Base-by-base conservation (phyloP, 2,797 vertebrate species). In the Cephalopachus bancanus region DNA sequence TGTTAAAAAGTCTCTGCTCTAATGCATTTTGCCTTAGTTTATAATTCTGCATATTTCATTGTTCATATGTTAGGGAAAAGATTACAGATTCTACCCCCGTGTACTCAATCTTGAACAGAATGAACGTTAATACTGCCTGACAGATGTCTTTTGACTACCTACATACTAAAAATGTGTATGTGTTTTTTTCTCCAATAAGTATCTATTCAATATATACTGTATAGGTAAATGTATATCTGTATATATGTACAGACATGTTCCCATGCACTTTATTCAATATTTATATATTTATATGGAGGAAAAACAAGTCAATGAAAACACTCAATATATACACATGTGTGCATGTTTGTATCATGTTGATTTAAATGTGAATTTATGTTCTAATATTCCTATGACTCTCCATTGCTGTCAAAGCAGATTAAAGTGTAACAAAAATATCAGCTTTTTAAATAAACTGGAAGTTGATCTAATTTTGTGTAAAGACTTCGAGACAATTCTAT, bases 311-410 rank as follows among this genome's bases (percentile, higher is more conserved):
- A 59, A n/a, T 72, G 76, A 93, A 96, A 96, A 95, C 51, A 72
- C 37, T 94, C 83, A 84, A 83, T 97, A 97, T 98, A 97, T 97
- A 98, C 30, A 96, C 75, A 87, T 22, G 55, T 93, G 89, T 98
- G 97, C 97, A 98, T 67, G 10, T 81, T 97, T 97, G 97, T 97
- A 97, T 98, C 97, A 98, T 98, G 97, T 98, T 95, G 26, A 87
- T 96, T 97, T 98, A 85, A 97, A 97, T 98, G 98, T 98, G 97
- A 98, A 98, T 98, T 57, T 59, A 72, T 98, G 95, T 97, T 98
- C 93, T 88, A 87, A 97, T 60, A 92, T 97, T 98, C 97, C 96
- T 96, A 95, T 97, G 97, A 98, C 94, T 95, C 96, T 20, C 60
- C 87, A 89, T 96, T 98, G 97, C 97, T 97, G 96, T 96, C 91